Evolutionary conservation across 2,888 invertebrate genomes (phyloP).

Genomic region (Orthosia gothica): DNA sequence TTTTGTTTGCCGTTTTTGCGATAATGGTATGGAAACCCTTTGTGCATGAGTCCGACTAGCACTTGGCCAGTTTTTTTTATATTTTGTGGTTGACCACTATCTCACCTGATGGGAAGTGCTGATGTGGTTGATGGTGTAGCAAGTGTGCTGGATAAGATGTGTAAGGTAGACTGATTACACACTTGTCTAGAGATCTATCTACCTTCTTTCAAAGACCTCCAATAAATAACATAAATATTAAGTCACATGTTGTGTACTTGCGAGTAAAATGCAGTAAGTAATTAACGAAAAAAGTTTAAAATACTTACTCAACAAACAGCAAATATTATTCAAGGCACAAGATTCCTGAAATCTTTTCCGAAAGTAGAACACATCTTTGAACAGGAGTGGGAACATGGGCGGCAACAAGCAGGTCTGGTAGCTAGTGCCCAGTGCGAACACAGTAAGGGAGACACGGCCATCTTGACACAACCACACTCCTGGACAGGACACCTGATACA

Average conservation of each 20-base stretch:
- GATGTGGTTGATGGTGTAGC: too few relatives aligned
- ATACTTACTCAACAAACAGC: constrained; percentile 84
- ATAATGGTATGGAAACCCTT: too few relatives aligned
- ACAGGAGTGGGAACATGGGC: constrained; percentile 94
- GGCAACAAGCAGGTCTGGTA: constrained; percentile 93
- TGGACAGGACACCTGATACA: constrained; percentile 94
- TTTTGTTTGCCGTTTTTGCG: too few relatives aligned
- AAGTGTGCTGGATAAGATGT: too few relatives aligned
- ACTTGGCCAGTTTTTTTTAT: too few relatives aligned
- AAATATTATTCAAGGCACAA: constrained; percentile 86
- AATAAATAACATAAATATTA: too few relatives aligned
- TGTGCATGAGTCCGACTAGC: too few relatives aligned
- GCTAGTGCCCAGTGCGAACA: constrained; percentile 93
- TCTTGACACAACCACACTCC: constrained; percentile 96
- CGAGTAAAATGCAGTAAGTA: not conserved
- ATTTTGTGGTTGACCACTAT: too few relatives aligned
- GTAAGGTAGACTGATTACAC: too few relatives aligned
- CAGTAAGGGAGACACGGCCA: constrained; percentile 94
- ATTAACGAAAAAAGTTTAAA: not conserved
- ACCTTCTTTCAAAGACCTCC: not conserved
- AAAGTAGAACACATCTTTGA: constrained; percentile 94
- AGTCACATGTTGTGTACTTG: too few relatives aligned
- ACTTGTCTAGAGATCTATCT: not conserved
- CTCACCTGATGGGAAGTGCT: too few relatives aligned
- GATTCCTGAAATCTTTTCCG: constrained; percentile 84